Base-by-base conservation (phyloP, 2,888 invertebrate species). In the Epinotia demarniana region DNA sequence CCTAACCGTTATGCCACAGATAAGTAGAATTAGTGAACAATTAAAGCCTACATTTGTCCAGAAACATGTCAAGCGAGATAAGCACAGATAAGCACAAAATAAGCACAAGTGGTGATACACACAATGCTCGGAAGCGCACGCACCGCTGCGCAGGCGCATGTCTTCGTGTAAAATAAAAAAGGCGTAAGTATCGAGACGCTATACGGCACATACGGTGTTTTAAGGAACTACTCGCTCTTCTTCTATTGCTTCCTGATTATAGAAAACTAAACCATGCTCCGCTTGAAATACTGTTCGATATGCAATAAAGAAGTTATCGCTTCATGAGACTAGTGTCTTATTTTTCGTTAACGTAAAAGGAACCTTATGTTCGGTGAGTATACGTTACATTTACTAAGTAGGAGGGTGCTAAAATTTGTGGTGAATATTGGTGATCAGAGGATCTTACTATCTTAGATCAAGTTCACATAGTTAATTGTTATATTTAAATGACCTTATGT, bases 41-140 rank as follows among this genome's bases (percentile, higher is more conserved):
- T 73, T 64, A 76, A 73, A 69, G 58, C 60, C 58, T 58, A 63
- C 75, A 75, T 71, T 75, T 75, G 75, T 75, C 75, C 64, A 66
- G 64, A 61, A 70, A 61, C 75, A 18, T 75, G 75, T 75, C 75
- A 71, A 71, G 74, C 49, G 27, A 46, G 63, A 57, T 27, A 67
- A 33, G 63, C 70, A 55, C 43, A 71, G 55, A 55, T 64, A 75
- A 53, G 43, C 58, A 64, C 43, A 60, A n/a, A 69, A 69, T 69
- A 69, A 69, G 69, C 69, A 58, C 68, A 57, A 58, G 16, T 39
- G 68, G 58, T 69, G 68, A 69, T 69, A 69, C 69, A 67, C 33
- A 87, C 88, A 87, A 87, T 87, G 87, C 79, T 80, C 84, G 88
- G 87, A 88, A 87, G 83, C 81, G 79, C 78, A 84, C 82, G 87